Base-by-base conservation (phyloP, 1,140 invertebrate genomes). In the Steinernema feltiae region DNA sequence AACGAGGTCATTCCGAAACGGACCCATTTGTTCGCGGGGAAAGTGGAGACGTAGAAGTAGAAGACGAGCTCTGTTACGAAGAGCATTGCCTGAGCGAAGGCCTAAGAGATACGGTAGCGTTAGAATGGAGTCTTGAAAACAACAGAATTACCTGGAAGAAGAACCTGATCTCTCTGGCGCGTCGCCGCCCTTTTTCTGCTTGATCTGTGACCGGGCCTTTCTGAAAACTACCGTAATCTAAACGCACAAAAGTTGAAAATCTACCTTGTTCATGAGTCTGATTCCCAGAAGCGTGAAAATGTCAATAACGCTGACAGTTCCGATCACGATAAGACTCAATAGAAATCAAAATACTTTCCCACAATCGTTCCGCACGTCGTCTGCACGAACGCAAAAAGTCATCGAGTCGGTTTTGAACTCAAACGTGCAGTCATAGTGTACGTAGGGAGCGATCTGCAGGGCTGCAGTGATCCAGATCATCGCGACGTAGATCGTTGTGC, bases 71-170 rank as follows among this genome's bases (percentile, higher is more conserved):
- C 53, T 21, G 53, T 63, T 7, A 63, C 24, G 12, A 63, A 3
- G 7, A 63, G 7, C 7, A 3, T 63, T 3, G 53, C 53, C 24
- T 63, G 53, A 27, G 41, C 41, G 41, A 46, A n/a, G n/a, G 41
- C 41, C 53, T 63, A 63, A 15, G 24, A 63, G 35, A n/a, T n/a
- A 7, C 7, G 41, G 41, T 46, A 12, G n/a, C 41, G n/a, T 46
- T 46, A 12, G 41, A 12, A 7, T 12, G 41, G n/a, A 46, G 41
- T 46, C n/a, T 46, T 46, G 41, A 12, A 7, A n/a, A n/a, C n/a
- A n/a, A n/a, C n/a, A n/a, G n/a, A n/a, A n/a, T n/a, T 46, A 46
- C 24, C 53, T 63, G 53, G 53, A 63, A 63, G 53, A 63, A 63
- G 24, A 63, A 63, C 3, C 53, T 12, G 24, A 63, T 63, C 24